These are phyloP conservation scores for Celastrina argiolus DNA, from an alignment of 2,888 invertebrate species.

Conservation along the genomic window DNA sequence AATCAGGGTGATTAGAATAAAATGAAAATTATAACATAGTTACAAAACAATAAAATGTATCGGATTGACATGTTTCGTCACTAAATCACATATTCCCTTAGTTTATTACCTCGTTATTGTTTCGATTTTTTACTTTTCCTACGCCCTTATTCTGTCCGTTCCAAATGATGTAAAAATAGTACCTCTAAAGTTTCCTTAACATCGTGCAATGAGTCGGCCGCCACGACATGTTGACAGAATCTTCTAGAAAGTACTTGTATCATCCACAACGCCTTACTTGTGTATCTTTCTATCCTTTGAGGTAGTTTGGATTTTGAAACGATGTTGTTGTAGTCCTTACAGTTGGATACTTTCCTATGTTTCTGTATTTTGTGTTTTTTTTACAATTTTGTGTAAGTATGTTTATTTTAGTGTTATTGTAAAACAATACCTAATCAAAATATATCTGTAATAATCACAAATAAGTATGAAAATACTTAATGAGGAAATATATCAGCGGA, in stretches of 20 bases:
- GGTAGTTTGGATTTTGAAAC: conserved; percentile 65
- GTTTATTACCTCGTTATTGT: too few relatives aligned
- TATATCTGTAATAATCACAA: too few relatives aligned
- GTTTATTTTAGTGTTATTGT: too few relatives aligned
- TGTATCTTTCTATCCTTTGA: conserved; percentile 72
- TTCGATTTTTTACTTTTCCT: too few relatives aligned
- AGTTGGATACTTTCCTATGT: conserved; percentile 38
- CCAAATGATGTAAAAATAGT: background rate
- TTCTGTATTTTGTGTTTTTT: conserved; percentile 40
- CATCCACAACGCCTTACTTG: conserved; percentile 75
- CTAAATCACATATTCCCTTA: too few relatives aligned
- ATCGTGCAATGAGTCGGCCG: conserved; percentile 29
- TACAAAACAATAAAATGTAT: background rate
- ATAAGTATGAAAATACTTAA: too few relatives aligned
- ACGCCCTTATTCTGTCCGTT: background rate
- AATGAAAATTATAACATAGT: background rate
- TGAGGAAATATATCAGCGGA: too few relatives aligned
- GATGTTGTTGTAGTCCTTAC: conserved; percentile 60
- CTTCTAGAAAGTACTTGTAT: conserved; percentile 60
- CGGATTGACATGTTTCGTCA: too few relatives aligned
- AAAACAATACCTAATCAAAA: too few relatives aligned
- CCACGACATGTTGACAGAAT: conserved; percentile 38
- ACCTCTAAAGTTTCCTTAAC: conserved; percentile 26
- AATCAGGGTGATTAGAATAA: background rate
- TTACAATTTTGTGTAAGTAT: conserved; percentile 36